Evolutionary conservation across 1,140 invertebrate species (phyloP).

Genomic region (Meloidogyne chitwoodi): DNA sequence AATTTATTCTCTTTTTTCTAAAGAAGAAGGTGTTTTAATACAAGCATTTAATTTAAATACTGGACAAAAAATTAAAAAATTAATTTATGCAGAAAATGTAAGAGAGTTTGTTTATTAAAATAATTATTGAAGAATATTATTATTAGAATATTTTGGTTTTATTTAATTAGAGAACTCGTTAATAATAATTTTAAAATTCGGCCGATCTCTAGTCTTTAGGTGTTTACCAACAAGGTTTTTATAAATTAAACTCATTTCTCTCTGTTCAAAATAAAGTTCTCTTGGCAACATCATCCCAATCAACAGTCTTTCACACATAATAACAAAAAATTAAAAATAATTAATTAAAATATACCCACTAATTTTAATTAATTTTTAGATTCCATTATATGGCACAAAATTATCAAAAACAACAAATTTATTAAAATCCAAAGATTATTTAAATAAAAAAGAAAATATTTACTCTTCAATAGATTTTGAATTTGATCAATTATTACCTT

Average conservation of each 20-base stretch:
- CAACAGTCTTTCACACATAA: too few species aligned
- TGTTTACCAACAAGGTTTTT: too few species aligned
- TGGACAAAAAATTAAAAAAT: slow-evolving; percentile 20
- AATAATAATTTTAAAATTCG: too few species aligned
- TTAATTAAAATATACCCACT: too few species aligned
- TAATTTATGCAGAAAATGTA: slow-evolving; percentile 34
- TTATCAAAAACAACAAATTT: background rate
- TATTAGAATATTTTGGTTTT: background rate
- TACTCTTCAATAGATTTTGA: slow-evolving; percentile 24
- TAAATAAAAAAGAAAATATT: background rate
- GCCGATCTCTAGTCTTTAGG: too few species aligned
- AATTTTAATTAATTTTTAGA: too few species aligned
- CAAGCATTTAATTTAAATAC: slow-evolving; percentile 21
- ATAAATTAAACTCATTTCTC: too few species aligned
- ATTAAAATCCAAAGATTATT: background rate
- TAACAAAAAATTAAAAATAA: too few species aligned
- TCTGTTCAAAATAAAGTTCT: too few species aligned
- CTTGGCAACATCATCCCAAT: too few species aligned
- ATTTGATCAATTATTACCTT: background rate
- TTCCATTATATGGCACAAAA: background rate
- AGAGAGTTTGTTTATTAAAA: background rate
- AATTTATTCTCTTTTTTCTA: slow-evolving; percentile 10
- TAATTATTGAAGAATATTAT: too few species aligned
- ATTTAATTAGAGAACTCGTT: background rate
- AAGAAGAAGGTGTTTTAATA: background rate